Evolutionary conservation across 2,113 vertebrate genomes (phyloP).

Genomic region (Arizona elegans): DNA sequence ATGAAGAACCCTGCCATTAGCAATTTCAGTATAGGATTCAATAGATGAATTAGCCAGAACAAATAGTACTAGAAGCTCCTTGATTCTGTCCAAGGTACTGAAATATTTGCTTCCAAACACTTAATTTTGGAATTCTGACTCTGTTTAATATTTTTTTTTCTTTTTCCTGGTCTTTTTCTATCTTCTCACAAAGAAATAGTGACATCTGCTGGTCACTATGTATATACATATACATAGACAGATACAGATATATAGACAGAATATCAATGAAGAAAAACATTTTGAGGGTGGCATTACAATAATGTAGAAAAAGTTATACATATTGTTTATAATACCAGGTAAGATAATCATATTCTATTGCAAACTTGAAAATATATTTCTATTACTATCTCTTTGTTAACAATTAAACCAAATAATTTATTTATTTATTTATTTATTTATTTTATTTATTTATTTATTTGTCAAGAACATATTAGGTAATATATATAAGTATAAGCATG

Average conservation of each 20-base stretch:
- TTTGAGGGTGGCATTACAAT: not conserved
- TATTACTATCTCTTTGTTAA: not conserved
- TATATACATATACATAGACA: not conserved
- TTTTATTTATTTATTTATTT: too few species aligned
- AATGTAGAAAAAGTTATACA: not conserved
- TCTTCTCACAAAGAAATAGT: conserved; percentile 33
- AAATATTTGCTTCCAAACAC: not conserved
- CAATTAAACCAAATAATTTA: not conserved
- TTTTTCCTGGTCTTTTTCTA: not conserved
- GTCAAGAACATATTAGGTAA: too few species aligned
- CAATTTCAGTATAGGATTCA: not conserved
- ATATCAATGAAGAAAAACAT: not conserved
- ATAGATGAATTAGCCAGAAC: not conserved
- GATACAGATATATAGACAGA: not conserved
- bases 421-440: too few species aligned
- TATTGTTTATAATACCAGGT: not conserved
- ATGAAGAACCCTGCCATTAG: not conserved
- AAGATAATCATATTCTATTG: not conserved
- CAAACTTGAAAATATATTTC: not conserved
- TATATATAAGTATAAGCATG: too few species aligned
- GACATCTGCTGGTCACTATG: conserved; percentile 53
- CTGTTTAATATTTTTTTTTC: not conserved
- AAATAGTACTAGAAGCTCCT: not conserved
- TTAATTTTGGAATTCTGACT: not conserved
- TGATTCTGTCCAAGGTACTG: conserved; percentile 4